Evolutionary conservation across 2,888 invertebrate species (phyloP).

Genomic region (Kuschelorhynchus macadamiae): DNA sequence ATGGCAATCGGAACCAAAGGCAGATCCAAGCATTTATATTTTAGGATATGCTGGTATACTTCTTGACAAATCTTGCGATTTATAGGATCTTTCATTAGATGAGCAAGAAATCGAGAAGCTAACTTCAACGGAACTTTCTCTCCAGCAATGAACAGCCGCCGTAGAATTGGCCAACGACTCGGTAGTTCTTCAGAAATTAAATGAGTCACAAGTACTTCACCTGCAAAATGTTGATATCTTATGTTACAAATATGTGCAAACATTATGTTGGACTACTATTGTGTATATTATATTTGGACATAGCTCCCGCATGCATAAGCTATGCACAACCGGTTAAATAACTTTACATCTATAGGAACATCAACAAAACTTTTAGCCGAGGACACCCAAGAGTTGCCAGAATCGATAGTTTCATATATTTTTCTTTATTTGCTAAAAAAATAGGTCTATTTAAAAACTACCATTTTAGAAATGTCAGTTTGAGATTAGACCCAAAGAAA

Average conservation of each 20-base stretch:
- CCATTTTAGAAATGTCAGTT: too few species aligned
- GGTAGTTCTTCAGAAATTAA: slow-evolving; percentile 23
- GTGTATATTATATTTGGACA: too few species aligned
- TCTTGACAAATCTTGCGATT: slow-evolving; percentile 44
- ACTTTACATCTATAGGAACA: too few species aligned
- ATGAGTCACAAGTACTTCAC: slow-evolving; percentile 12
- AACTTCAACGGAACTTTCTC: slow-evolving; percentile 41
- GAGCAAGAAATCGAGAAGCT: slow-evolving; percentile 38
- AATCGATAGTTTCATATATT: too few species aligned
- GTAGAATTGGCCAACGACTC: slow-evolving; percentile 50
- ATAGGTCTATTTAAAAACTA: too few species aligned
- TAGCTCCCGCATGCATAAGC: too few species aligned
- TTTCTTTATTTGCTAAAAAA: too few species aligned
- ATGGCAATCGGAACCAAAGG: slow-evolving; percentile 15
- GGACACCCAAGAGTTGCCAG: too few species aligned
- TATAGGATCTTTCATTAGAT: slow-evolving; percentile 30
- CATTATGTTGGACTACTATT: not conserved
- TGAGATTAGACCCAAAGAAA: too few species aligned
- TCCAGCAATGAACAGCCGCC: slow-evolving; percentile 37
- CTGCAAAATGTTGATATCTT: slow-evolving; percentile 15
- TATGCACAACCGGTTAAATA: too few species aligned
- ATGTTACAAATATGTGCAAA: slow-evolving; percentile 14
- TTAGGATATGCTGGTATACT: slow-evolving; percentile 47
- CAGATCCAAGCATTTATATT: slow-evolving; percentile 38
- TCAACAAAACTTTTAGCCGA: too few species aligned